Percentiles rank a stretch among this genome's conserved stretches.
phyloP scores from a whole-genome alignment of 2,113 vertebrate species.

The Poeciliopsis turrubarensis region DNA sequence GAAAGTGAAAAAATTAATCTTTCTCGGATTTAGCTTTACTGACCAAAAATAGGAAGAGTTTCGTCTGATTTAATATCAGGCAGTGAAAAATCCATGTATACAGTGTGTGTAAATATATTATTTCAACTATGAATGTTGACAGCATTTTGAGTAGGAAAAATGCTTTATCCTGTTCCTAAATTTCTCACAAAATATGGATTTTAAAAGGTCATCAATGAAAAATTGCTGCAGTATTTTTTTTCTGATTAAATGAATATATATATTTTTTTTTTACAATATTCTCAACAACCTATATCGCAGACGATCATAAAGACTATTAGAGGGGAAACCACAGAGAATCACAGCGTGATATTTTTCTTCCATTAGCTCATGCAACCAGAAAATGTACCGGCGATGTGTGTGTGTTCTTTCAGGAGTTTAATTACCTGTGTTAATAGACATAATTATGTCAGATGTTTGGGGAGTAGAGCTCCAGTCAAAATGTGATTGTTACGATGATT shows the following conservation, averaged over 20 bases:
- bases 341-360: neutral
- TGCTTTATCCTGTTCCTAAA: too few relatives aligned
- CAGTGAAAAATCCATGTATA: too few relatives aligned
- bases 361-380: neutral
- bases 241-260: neutral
- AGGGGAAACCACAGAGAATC: neutral
- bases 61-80: too few relatives aligned
- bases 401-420: constrained; percentile 36
- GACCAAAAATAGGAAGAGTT: too few relatives aligned
- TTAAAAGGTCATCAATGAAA: neutral
- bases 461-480: constrained; percentile 47
- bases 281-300: neutral
- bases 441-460: constrained; percentile 60
- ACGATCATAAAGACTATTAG: neutral
- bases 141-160: too few relatives aligned
- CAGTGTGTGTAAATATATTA: too few relatives aligned
- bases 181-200: neutral
- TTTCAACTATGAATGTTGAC: too few relatives aligned
- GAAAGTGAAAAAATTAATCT: too few relatives aligned
- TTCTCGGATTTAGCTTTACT: too few relatives aligned
- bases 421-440: constrained; percentile 61
- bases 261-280: neutral
- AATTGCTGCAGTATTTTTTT: neutral
- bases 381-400: neutral
- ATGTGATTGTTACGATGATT: constrained; percentile 50